These are phyloP conservation scores for Parasteatoda lunata DNA, from an alignment of 2,888 invertebrate species.

Conservation along the genomic window DNA sequence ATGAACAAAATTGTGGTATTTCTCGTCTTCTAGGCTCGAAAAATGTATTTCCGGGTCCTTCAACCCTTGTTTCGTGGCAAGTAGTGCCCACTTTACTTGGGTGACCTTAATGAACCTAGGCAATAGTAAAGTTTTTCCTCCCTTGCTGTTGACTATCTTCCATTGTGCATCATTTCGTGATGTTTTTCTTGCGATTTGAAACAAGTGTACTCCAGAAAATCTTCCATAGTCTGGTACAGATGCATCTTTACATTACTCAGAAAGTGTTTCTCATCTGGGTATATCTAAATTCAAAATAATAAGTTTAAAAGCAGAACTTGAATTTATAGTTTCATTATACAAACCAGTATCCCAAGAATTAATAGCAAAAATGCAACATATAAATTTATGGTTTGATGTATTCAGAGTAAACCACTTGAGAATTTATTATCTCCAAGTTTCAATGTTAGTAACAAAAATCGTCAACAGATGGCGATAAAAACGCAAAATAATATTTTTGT, in stretches of 20 bases:
- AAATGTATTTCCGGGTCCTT: no score
- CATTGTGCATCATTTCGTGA: background rate
- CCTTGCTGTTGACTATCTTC: background rate
- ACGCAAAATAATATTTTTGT: no score
- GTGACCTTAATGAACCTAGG: background rate
- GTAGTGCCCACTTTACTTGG: background rate
- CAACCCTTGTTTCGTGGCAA: background rate
- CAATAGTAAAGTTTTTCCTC: background rate
- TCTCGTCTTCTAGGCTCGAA: no score
- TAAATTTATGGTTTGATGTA: slow-evolving; percentile 75
- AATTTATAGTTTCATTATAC: background rate
- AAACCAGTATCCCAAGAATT: background rate
- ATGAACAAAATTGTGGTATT: no score
- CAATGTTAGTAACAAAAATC: no score
- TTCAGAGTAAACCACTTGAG: no score
- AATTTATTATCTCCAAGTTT: no score
- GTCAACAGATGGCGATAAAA: no score
- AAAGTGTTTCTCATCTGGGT: slow-evolving; percentile 92
- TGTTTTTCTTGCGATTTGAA: slow-evolving; percentile 36
- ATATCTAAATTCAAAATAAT: slow-evolving; percentile 80
- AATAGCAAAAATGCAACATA: slow-evolving; percentile 73
- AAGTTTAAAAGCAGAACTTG: background rate
- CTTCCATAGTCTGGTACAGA: slow-evolving; percentile 93
- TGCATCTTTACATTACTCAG: slow-evolving; percentile 88
- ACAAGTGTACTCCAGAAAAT: slow-evolving; percentile 92